Base-by-base conservation (phyloP, 2,888 invertebrate genomes). In the Zele albiditarsus region DNA sequence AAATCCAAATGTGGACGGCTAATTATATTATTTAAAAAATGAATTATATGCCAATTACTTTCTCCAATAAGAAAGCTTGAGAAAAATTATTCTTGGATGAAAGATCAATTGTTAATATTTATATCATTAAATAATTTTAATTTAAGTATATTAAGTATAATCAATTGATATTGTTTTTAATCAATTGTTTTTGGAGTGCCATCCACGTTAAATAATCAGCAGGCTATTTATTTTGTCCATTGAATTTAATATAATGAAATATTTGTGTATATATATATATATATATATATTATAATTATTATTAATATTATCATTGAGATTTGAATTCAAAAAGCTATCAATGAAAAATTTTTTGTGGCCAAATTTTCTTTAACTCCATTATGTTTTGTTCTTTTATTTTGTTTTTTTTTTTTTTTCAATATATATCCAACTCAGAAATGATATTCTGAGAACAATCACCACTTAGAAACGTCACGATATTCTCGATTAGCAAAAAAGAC, bases 1-100 rank as follows among this genome's bases (percentile, higher is more conserved):
- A 38, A 33, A 74, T 74, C 69, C 74, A 42, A 60, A 49, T 74
- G 38, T 69, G 74, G 74, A 74, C 74, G 74, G 74, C 74, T 69
- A 74, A 73, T 66, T 58, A 72, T 58, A 72, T 53, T 42, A 42
- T 42, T 27, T 58, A 58, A 60, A 31, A n/a, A 42, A 73, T 63
- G 27, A 46, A 27, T 53, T 57, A 57, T 68, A 28, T 62, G 31
- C 27, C 16, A 38, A 38, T 49, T 31, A 49, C 23, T 53, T 53
- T 53, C 2, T 46, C 20, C 46, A 23, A 31, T 38, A 10, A 23
- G 14, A 67, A 67, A 28, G 49, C 42, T 67, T 25, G 27, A 42
- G 42, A 42, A 66, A 69, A 28, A 69, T 53, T 69, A 23, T 69
- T 49, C 16, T 53, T 57, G 4, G 33, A 65, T 67, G 25, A 69